Conservation (phyloP, 2,888 invertebrate genomes). For the Microctonus hyperodae region DNA sequence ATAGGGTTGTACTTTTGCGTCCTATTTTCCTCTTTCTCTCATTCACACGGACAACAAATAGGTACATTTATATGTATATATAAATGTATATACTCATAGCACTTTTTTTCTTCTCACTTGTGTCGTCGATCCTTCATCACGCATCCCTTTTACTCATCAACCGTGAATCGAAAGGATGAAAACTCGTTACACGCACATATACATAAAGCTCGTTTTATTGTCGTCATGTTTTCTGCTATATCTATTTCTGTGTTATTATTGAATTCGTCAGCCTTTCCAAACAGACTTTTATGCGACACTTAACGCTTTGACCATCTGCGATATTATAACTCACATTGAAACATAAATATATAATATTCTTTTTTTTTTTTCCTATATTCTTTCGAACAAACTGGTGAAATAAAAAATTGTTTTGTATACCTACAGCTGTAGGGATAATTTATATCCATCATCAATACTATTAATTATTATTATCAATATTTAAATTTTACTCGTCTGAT, state of each 20-base stretch:
- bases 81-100: no score
- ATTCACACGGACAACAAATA: background rate
- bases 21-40: conserved; percentile 16
- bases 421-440: no score
- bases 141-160: conserved; percentile 37
- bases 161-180: conserved; percentile 58
- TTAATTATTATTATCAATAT: no score
- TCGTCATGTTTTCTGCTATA: background rate
- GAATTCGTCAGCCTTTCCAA: conserved; percentile 54
- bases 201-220: conserved; percentile 3
- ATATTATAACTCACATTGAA: no score
- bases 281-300: conserved; percentile 57
- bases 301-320: conserved; percentile 56
- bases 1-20: conserved; percentile 33
- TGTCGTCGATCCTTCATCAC: conserved; percentile 34
- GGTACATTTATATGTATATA: background rate
- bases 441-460: no score
- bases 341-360: background rate
- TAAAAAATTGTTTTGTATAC: no score
- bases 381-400: background rate
- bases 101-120: conserved; percentile 8
- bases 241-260: conserved; percentile 48
- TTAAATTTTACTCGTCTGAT: no score
- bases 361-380: background rate
- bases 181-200: conserved; percentile 30